Evolutionary conservation across 2,797 vertebrate species (phyloP), one percentile per base, ranked within the genome.

Genomic region (Apodemus agrarius): DNA sequence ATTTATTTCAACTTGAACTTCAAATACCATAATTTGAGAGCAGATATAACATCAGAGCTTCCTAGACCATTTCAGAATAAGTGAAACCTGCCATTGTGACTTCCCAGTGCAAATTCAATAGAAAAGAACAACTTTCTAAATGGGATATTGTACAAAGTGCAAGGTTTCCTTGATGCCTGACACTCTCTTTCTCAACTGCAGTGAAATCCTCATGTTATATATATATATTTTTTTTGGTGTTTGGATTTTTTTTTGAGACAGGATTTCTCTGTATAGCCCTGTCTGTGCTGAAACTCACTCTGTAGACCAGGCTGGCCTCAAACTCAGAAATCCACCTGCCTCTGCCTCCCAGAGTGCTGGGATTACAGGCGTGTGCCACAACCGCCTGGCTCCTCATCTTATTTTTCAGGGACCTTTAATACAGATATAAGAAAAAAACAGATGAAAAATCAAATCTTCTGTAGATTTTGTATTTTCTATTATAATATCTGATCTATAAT

Each of bases 51-150:
- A 88, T 93, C 63, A 89, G 78, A 67, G 31, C 93, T 95, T 94
- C 24, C 14, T 40, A 13, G 92, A 76, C 22, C 59, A 85, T 91
- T 96, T 96, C 34, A 90, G 31, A 92, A 90, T 96, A 81, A 96
- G 89, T 95, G 96, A 95, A 97, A 80, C 52, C 54, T 88, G 31
- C 91, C 96, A 95, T 76, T n/a, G 26, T 95, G 95, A 96, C 86
- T 85, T 67, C 91, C 24, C 21, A 92, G 52, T 1, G 0, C 31
- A 90, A 93, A 93, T 90, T 90, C 59, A 95, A 94, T 90, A 94
- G 63, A 86, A 76, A 94, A 87, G 86, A 89, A 3, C 0, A 86
- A 3, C 0, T 67, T 91, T 96, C 84, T 90, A 86, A 90, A 79
- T 80, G 21, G 34, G 26, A 96, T 84, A 43, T 82, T 90, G 31